Evolutionary conservation across 2,797 vertebrate genomes (phyloP).

Genomic region (Ciconia nigra): DNA sequence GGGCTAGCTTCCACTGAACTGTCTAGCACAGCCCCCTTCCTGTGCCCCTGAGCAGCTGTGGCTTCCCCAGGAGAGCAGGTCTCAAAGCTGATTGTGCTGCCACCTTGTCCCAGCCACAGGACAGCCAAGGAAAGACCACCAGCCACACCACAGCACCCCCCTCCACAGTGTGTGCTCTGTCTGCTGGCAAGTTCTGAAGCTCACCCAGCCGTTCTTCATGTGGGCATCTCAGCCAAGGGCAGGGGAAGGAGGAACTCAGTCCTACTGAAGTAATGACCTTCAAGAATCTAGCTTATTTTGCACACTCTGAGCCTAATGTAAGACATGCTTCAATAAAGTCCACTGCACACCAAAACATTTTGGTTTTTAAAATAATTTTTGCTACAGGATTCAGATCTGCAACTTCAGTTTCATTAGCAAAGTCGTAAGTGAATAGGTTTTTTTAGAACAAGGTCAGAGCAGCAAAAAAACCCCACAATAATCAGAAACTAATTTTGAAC

Average conservation of each 20-base stretch:
- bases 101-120: background rate
- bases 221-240: accelerated
- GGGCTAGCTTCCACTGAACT: background rate
- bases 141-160: too few species aligned
- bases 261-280: too few species aligned
- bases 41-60: accelerated
- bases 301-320: background rate
- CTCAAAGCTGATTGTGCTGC: accelerated
- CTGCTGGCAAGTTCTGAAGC: background rate
- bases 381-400: background rate
- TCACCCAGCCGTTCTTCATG: accelerated
- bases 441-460: background rate
- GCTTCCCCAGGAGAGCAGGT: background rate
- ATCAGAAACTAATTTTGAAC: background rate
- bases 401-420: background rate
- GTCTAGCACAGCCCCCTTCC: background rate
- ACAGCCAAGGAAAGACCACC: background rate
- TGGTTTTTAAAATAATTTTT: background rate
- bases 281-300: background rate
- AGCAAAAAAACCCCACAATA: background rate
- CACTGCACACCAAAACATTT: background rate
- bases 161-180: accelerated
- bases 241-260: background rate
- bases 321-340: background rate
- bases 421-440: accelerated